Conservation (phyloP, 2,797 vertebrate species). For the Oreonectes daqikongensis region DNA sequence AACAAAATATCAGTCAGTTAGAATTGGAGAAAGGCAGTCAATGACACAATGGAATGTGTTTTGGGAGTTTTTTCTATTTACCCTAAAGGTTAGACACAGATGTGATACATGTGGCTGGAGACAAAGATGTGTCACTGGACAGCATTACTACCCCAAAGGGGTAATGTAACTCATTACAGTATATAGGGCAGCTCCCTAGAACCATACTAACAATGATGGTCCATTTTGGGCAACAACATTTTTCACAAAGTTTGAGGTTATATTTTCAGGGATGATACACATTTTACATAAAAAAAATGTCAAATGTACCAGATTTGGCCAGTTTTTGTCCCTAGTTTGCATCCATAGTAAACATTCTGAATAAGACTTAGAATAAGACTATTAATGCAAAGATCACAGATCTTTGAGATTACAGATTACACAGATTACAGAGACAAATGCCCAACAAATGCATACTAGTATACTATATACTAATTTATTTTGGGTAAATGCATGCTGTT, state of each 20-base stretch:
- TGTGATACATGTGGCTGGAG: constrained; percentile 6
- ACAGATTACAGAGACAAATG: neutral
- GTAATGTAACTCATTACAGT: neutral
- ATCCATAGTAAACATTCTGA: no score
- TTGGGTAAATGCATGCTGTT: no score
- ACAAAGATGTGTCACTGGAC: constrained; percentile 18
- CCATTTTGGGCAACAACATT: no score
- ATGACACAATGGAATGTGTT: constrained; percentile 18
- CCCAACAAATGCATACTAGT: neutral
- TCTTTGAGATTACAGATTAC: no score
- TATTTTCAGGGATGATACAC: no score
- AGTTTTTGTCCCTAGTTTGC: no score
- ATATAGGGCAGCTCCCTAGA: constrained; percentile 1
- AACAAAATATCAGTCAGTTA: neutral
- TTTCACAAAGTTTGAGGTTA: no score
- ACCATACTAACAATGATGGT: neutral
- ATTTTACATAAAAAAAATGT: no score
- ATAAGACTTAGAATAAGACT: no score
- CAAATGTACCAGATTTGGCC: no score
- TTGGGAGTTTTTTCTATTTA: neutral
- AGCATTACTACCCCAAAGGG: constrained; percentile 8
- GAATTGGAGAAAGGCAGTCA: neutral
- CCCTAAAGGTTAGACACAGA: neutral
- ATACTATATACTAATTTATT: no score
- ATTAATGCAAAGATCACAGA: no score